These are phyloP conservation scores for Cosmorhoe ocellata DNA, from an alignment of 2,888 invertebrate species.

Conservation along the genomic window DNA sequence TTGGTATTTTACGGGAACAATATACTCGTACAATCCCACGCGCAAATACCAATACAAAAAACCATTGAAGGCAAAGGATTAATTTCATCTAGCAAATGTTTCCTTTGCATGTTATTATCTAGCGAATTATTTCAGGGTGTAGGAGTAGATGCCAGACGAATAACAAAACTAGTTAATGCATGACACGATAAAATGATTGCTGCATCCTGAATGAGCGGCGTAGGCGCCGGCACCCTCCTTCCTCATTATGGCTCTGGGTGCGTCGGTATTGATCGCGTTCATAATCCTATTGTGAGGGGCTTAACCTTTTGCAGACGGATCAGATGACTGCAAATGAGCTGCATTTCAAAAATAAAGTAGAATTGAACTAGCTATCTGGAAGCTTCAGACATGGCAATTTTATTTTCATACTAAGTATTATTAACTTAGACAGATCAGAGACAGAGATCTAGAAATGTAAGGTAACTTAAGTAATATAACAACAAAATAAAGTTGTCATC, in stretches of 20 bases:
- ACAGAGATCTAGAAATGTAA: no score
- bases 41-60: no score
- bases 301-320: constrained; percentile 20
- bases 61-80: no score
- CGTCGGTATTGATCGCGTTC: constrained; percentile 38
- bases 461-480: no score
- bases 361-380: constrained; percentile 5
- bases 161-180: constrained; percentile 35
- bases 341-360: constrained; percentile 3
- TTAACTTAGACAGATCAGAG: no score
- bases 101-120: constrained; percentile 11
- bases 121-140: constrained; percentile 29
- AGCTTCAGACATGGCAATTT: constrained; percentile 2
- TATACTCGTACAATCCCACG: no score
- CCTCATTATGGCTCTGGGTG: constrained; percentile 61
- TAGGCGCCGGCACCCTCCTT: constrained; percentile 71
- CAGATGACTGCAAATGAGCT: constrained; percentile 5
- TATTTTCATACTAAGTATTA: no score
- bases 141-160: constrained; percentile 29
- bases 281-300: constrained; percentile 27
- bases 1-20: no score
- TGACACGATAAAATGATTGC: constrained; percentile 56
- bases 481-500: constrained; percentile 21
- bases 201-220: constrained; percentile 65
- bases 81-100: background rate